Base-by-base conservation (phyloP, 2,888 invertebrate genomes). In the Adela reaumurella region DNA sequence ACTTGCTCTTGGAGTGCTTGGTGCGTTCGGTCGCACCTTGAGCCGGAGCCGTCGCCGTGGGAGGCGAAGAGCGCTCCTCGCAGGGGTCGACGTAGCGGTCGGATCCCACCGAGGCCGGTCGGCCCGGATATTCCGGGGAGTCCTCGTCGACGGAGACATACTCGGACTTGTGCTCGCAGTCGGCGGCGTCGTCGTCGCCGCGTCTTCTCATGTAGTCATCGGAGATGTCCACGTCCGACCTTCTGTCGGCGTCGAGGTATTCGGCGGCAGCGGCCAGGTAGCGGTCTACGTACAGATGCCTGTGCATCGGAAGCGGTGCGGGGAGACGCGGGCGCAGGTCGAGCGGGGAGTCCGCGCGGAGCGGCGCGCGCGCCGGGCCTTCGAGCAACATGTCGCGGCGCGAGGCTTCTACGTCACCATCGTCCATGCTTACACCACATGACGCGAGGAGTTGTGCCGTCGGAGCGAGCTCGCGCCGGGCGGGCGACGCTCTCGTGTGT, bases 111-210 rank as follows among this genome's bases (percentile, higher is more conserved):
- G 51, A 46, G 1, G 68, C 69, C 50, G 74, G 73, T 14, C 6
- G 35, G 24, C 45, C 17, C 46, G 70, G 74, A 19, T 65, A 57
- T 19, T 74, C 76, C 2, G 77, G 73, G 0, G 76, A 65, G 54
- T 78, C 78, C 46, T 77, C 76, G 57, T 80, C 79, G 0, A 77
- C 77, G 50, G 78, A 76, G 0, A 79, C 78, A 60, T 76, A 77
- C 24, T 74, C 73, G 49, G 78, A 78, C 62, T 77, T 76, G 41
- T 65, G 74, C 0, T 71, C 70, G 52, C 68, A 77, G 1, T 74
- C 74, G 11, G 43, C 24, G 19, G 19, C 42, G 0, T 70, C 66
- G 24, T 4, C 24, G 24, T 35, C 35, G 35, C 14, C 35, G 35
- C 35, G 6, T 3, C n/a, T 8, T 8, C 35, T 8, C 11, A 3